Conservation (phyloP, 2,113 vertebrate genomes). For the Gnathonemus longibarbis region DNA sequence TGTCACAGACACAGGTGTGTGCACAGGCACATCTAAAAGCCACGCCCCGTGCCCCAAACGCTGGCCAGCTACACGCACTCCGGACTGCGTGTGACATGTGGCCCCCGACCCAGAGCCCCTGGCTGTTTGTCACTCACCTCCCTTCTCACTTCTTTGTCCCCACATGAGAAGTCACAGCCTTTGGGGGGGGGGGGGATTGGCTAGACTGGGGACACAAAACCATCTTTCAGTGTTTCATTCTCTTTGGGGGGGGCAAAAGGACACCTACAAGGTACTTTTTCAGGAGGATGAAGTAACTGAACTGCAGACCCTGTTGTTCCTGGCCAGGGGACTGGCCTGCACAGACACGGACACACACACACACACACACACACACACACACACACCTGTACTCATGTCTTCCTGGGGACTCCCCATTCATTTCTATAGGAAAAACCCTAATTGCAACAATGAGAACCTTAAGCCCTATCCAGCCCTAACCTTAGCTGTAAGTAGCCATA, state of each 20-base stretch:
- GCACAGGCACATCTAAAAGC: no score
- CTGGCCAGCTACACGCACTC: not conserved
- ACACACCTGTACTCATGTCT: not conserved
- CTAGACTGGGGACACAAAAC: slow-evolving; percentile 34
- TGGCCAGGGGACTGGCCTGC: no score
- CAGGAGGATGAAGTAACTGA: slow-evolving; percentile 7
- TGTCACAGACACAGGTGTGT: no score
- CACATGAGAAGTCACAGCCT: slow-evolving; percentile 24
- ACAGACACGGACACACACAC: no score
- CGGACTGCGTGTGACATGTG: not conserved
- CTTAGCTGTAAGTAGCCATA: no score
- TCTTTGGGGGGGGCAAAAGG: slow-evolving; percentile 33
- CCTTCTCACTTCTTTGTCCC: slow-evolving; percentile 27
- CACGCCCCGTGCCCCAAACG: not conserved
- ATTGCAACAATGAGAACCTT: no score
- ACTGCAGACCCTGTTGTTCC: not conserved
- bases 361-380: not conserved
- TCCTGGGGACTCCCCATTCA: no score
- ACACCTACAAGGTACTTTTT: slow-evolving; percentile 21
- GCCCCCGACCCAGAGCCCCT: not conserved
- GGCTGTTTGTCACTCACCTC: slow-evolving; percentile 26
- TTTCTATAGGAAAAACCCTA: no score
- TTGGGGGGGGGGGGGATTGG: slow-evolving; percentile 8
- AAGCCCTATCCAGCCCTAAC: no score
- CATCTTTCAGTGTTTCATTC: slow-evolving; percentile 29